A percentile compares a stretch with the other conserved stretches of the same genome.
These are phyloP conservation scores for Clitarchus hookeri DNA, from an alignment of 2,888 invertebrate species.

Conservation along the genomic window DNA sequence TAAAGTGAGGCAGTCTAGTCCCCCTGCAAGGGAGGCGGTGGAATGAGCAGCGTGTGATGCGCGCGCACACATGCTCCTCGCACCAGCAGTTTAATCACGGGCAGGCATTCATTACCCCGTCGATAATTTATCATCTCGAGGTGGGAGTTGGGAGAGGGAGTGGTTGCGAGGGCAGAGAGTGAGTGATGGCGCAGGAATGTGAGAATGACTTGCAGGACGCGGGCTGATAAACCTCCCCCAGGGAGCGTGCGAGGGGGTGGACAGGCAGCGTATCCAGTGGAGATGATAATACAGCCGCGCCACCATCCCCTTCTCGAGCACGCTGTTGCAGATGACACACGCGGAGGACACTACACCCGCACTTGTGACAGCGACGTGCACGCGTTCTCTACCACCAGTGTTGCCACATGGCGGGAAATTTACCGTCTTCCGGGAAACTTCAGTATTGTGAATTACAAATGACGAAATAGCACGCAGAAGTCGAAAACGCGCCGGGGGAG, in stretches of 20 bases:
- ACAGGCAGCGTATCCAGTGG: neutral
- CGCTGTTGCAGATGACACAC: neutral
- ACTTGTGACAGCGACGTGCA: too few species aligned
- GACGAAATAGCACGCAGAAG: too few species aligned
- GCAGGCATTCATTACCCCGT: neutral
- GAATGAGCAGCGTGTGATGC: neutral
- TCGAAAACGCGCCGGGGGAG: too few species aligned
- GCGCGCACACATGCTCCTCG: neutral
- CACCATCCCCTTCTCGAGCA: neutral
- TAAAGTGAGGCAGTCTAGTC: too few species aligned
- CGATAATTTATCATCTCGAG: neutral
- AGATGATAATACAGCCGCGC: neutral
- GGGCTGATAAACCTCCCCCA: neutral
- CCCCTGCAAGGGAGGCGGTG: too few species aligned
- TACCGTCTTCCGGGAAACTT: too few species aligned
- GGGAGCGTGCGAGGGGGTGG: neutral
- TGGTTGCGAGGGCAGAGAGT: neutral
- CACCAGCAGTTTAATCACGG: neutral
- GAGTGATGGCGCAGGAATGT: slow-evolving; percentile 8
- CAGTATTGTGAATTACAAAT: too few species aligned
- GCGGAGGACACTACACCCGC: neutral
- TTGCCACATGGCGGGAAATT: too few species aligned
- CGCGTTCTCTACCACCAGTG: too few species aligned
- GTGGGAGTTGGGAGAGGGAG: neutral
- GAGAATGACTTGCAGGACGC: neutral